Conservation (phyloP, 2,888 invertebrate genomes). For the Oxytorus armatus region DNA sequence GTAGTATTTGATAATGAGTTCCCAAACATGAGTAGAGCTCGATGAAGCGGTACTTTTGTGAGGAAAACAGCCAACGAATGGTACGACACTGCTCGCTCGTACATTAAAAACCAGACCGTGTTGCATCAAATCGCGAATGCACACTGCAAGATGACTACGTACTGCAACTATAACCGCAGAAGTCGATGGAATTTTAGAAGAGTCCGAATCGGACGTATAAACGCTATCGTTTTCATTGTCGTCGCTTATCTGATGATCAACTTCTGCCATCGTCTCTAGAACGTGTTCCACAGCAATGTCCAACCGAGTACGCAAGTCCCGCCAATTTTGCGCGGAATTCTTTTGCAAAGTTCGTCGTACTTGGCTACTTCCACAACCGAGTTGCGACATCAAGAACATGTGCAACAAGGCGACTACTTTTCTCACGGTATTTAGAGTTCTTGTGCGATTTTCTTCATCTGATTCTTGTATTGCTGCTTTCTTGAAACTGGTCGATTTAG, state of each 20-base stretch:
- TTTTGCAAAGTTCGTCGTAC: conserved; percentile 93
- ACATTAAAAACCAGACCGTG: conserved; percentile 93
- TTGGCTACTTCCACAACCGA: conserved; percentile 92
- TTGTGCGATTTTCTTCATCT: conserved; percentile 84
- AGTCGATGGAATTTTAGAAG: conserved; percentile 85
- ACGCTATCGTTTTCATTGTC: conserved; percentile 83
- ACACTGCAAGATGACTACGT: conserved; percentile 95
- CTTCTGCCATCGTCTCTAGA: conserved; percentile 82
- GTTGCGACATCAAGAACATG: conserved; percentile 96
- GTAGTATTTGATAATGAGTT: conserved; percentile 96
- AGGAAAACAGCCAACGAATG: conserved; percentile 93
- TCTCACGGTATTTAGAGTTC: conserved; percentile 92
- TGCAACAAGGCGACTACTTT: conserved; percentile 95
- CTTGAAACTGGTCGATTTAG: conserved; percentile 76
- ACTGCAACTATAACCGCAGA: conserved; percentile 95
- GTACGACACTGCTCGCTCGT: conserved; percentile 91
- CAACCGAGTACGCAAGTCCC: conserved; percentile 95
- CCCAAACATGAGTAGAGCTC: conserved; percentile 95
- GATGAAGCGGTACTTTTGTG: conserved; percentile 86
- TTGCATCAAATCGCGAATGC: conserved; percentile 95
- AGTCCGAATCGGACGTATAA: conserved; percentile 87
- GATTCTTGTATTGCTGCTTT: conserved; percentile 65
- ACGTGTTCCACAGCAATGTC: conserved; percentile 94
- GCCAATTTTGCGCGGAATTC: conserved; percentile 96
- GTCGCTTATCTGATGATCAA: conserved; percentile 70